Conservation (phyloP, 2,113 vertebrate species). For the Otolemur garnettii region DNA sequence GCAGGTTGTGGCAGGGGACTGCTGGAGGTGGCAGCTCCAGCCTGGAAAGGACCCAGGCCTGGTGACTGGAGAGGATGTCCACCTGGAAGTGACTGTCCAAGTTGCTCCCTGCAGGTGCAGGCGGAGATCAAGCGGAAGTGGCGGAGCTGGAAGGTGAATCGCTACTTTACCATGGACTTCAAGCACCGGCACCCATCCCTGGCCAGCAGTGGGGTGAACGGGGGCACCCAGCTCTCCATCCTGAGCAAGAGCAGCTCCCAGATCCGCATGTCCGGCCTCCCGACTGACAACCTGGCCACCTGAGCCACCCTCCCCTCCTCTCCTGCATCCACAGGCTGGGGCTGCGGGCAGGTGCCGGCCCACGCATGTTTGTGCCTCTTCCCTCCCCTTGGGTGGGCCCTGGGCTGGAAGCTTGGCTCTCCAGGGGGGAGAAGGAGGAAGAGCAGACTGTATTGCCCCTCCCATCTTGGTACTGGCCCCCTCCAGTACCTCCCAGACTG, state of each 20-base stretch:
- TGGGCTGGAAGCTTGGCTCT: conserved; percentile 34
- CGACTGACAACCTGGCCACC: conserved; percentile 96
- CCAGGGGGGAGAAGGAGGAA: conserved; percentile 42
- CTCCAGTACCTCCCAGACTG: not conserved
- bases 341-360: not conserved
- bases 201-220: conserved; percentile 99
- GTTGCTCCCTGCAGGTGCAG: conserved; percentile 98
- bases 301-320: conserved; percentile 86
- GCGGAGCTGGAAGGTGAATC: conserved; percentile 99
- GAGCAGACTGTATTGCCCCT: not conserved
- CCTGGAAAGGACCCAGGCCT: not conserved
- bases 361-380: conserved; percentile 8
- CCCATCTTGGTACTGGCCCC: not conserved
- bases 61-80: conserved; percentile 75
- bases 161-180: conserved; percentile 99
- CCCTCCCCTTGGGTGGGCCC: conserved; percentile 53
- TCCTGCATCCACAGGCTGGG: conserved; percentile 36
- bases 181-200: conserved; percentile 98
- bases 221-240: conserved; percentile 98
- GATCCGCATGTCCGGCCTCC: conserved; percentile 98
- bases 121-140: conserved; percentile 99
- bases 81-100: conserved; percentile 93
- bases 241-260: conserved; percentile 99
- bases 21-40: not conserved
- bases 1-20: not conserved